phyloP scores from a whole-genome alignment of 2,797 vertebrate genomes.

The Protonibea diacanthus region DNA sequence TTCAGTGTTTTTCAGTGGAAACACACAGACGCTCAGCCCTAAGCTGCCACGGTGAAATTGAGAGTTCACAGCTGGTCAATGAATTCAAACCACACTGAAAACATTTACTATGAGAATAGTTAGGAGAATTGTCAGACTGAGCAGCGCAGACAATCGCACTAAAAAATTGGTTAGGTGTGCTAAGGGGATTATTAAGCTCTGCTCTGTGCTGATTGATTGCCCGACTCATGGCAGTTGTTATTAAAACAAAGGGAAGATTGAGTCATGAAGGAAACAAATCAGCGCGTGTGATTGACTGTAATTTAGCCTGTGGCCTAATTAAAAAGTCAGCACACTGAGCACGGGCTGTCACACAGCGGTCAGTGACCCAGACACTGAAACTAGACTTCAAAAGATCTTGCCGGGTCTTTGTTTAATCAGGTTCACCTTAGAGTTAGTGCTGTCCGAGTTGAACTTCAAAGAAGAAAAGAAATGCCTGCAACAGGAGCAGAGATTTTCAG shows the following conservation, averaged over 20 bases:
- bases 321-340: conserved; percentile 11
- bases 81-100: conserved; percentile 6
- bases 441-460: background rate
- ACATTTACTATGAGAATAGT: background rate
- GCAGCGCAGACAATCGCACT: conserved; percentile 1
- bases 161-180: conserved; percentile 14
- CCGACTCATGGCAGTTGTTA: background rate
- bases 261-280: conserved; percentile 2
- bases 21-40: background rate
- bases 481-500: background rate
- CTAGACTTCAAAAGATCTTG: background rate
- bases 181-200: conserved; percentile 9
- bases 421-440: background rate
- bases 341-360: background rate
- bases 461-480: background rate
- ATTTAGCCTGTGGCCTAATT: background rate
- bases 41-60: background rate
- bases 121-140: background rate
- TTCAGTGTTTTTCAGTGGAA: background rate
- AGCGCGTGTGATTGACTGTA: background rate
- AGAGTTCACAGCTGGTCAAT: background rate
- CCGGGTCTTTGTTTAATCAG: background rate
- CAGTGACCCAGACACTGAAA: conserved; percentile 16
- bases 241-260: conserved; percentile 20
- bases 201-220: conserved; percentile 11